Percentiles rank a stretch among this genome's conserved stretches.
These are phyloP conservation scores for Gracilinanus agilis DNA, from an alignment of 2,113 vertebrate genomes.

Conservation along the genomic window DNA sequence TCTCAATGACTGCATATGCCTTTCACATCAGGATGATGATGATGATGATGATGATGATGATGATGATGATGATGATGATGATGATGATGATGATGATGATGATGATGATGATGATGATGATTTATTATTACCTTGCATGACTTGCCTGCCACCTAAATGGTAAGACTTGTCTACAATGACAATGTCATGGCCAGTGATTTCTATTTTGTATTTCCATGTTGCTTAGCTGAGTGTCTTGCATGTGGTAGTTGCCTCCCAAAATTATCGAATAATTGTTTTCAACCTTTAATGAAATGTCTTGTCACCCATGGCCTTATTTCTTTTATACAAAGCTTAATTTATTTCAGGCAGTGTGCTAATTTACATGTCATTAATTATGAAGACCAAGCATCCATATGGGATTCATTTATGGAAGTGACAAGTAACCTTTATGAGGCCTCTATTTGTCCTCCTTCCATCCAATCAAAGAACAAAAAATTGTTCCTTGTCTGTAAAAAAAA, in stretches of 20 bases:
- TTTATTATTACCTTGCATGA: not conserved
- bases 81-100: no score
- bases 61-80: no score
- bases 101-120: no score
- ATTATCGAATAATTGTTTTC: constrained; percentile 33
- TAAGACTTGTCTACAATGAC: not conserved
- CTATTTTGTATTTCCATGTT: not conserved
- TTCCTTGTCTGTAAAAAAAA: constrained; percentile 29
- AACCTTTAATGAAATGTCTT: constrained; percentile 2
- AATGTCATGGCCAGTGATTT: not conserved
- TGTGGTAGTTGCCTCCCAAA: not conserved
- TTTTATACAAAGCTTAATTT: constrained; percentile 15
- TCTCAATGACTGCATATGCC: not conserved
- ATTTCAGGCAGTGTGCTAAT: constrained; percentile 4
- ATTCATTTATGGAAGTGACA: constrained; percentile 43
- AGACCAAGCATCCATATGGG: not conserved
- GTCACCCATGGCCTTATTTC: not conserved
- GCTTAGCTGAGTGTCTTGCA: not conserved
- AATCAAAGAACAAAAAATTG: constrained; percentile 33
- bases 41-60: no score
- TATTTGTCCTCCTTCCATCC: not conserved
- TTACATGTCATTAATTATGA: constrained; percentile 15
- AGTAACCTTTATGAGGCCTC: constrained; percentile 6
- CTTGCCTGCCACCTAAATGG: not conserved
- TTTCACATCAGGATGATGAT: no score